Conservation (phyloP, 2,888 invertebrate genomes). For the Andrena trimmerana region DNA sequence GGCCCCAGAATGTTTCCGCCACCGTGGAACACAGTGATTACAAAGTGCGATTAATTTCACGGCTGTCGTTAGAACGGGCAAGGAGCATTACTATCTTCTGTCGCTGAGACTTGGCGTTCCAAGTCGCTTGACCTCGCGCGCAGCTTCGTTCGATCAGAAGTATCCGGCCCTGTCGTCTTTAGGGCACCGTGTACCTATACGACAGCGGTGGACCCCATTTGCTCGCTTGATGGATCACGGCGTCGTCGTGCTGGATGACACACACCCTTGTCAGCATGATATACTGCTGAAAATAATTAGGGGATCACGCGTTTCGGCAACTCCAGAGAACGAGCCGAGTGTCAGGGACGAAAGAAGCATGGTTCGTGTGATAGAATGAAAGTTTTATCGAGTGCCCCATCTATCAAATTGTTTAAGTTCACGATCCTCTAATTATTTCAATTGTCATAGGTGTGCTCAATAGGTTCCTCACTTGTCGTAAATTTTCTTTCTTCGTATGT, state of each 20-base stretch:
- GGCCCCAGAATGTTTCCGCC: constrained; percentile 3
- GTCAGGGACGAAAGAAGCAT: neutral
- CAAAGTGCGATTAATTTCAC: constrained; percentile 27
- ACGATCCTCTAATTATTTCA: too few species aligned
- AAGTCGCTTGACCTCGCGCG: neutral
- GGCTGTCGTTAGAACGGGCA: neutral
- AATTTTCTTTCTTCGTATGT: too few species aligned
- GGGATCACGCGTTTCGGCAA: neutral
- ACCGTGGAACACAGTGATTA: constrained; percentile 24
- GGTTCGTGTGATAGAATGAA: neutral
- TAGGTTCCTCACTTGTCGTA: too few species aligned
- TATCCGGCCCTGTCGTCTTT: neutral
- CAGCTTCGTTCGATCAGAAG: neutral
- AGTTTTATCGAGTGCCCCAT: too few species aligned
- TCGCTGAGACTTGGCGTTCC: neutral
- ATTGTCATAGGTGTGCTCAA: too few species aligned
- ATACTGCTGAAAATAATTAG: neutral
- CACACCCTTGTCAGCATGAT: neutral
- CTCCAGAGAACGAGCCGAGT: neutral
- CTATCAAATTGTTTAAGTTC: too few species aligned
- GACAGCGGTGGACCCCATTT: neutral
- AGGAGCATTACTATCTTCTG: neutral
- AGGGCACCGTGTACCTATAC: neutral
- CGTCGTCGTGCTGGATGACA: constrained; percentile 2
- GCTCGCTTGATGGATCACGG: neutral